These are phyloP conservation scores for Solen grandis DNA, from an alignment of 1,140 invertebrate species.

Conservation along the genomic window DNA sequence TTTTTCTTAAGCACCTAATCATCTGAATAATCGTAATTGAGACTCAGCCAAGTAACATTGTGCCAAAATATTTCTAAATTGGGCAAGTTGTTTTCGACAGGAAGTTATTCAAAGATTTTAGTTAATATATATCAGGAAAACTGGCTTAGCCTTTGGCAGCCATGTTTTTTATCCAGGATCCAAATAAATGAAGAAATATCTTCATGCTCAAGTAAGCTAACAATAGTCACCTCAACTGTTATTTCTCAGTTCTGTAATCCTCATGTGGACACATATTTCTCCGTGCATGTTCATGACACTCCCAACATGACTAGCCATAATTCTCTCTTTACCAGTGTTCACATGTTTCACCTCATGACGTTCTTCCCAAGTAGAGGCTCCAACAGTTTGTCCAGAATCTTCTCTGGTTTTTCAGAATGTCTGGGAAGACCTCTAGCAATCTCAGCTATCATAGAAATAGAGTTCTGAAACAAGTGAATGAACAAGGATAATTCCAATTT, in stretches of 20 bases:
- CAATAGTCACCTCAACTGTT: background rate
- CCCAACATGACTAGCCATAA: background rate
- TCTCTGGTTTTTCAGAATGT: slow-evolving; percentile 53
- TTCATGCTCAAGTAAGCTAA: no score
- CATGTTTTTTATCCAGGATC: no score
- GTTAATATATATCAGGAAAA: no score
- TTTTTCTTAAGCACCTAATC: no score
- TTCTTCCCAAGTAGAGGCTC: slow-evolving; percentile 47
- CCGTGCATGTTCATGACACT: background rate
- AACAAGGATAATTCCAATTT: background rate
- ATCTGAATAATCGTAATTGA: no score
- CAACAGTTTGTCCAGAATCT: slow-evolving; percentile 56
- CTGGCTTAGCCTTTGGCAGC: no score
- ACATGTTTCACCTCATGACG: slow-evolving; percentile 54
- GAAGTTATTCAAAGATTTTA: no score
- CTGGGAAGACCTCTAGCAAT: slow-evolving; percentile 59
- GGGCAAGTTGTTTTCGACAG: no score
- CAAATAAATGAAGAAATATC: no score
- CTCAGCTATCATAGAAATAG: slow-evolving; percentile 62
- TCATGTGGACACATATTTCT: background rate
- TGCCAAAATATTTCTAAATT: no score
- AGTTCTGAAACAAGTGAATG: slow-evolving; percentile 56
- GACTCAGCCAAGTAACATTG: no score
- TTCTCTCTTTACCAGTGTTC: no score
- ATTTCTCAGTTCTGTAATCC: background rate